Conservation (phyloP, 2,113 vertebrate genomes). For the Peromyscus californicus region DNA sequence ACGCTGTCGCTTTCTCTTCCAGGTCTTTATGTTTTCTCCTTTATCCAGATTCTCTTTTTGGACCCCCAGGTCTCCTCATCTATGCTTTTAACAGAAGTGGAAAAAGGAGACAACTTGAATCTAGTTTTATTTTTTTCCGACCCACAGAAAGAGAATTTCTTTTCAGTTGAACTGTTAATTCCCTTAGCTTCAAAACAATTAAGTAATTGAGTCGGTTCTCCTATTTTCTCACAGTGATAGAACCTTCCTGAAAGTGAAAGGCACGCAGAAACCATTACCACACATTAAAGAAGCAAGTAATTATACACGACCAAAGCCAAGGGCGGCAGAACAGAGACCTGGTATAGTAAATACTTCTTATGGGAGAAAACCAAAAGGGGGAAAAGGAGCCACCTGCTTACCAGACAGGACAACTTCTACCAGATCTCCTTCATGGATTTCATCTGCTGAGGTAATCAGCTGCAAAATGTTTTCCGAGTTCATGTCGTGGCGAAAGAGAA, state of each 20-base stretch:
- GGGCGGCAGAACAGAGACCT: not conserved
- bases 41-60: slow-evolving; percentile 32
- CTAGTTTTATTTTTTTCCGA: not conserved
- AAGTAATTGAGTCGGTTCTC: slow-evolving; percentile 45
- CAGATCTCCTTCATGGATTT: slow-evolving; percentile 98
- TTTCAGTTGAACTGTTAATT: slow-evolving; percentile 15
- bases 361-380: not conserved
- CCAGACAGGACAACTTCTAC: slow-evolving; percentile 98
- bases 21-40: slow-evolving; percentile 6
- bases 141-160: slow-evolving; percentile 8
- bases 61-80: slow-evolving; percentile 29
- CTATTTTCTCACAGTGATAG: slow-evolving; percentile 46
- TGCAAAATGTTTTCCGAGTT: slow-evolving; percentile 98
- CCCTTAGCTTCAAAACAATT: slow-evolving; percentile 33
- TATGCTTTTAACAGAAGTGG: slow-evolving; percentile 31
- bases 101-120: not conserved
- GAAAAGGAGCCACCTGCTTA: slow-evolving; percentile 80
- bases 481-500: slow-evolving; percentile 98
- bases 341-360: slow-evolving; percentile 13
- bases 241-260: slow-evolving; percentile 48
- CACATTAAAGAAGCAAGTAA: slow-evolving; percentile 34
- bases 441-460: slow-evolving; percentile 95
- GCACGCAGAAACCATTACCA: not conserved
- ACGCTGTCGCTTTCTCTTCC: not conserved
- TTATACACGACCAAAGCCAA: not conserved